These are phyloP conservation scores for Elysia crispata DNA, from an alignment of 2,888 invertebrate genomes.

Conservation along the genomic window DNA sequence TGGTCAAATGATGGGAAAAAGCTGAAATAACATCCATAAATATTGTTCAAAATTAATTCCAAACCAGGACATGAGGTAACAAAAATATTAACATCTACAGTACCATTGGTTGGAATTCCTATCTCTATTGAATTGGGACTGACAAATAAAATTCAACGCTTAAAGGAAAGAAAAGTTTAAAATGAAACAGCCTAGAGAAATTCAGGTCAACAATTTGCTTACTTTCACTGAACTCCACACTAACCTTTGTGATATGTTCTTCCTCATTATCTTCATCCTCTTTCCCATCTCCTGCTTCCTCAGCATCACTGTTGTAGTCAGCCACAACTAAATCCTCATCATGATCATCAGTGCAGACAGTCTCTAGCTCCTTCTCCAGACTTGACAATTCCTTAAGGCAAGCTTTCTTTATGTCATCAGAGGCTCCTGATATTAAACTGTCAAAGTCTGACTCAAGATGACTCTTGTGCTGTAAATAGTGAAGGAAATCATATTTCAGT, in stretches of 20 bases:
- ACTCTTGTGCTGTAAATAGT: slow-evolving; percentile 52
- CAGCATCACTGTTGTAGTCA: slow-evolving; percentile 74
- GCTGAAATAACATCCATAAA: too few species aligned
- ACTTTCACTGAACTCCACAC: not conserved
- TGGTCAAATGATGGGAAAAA: too few species aligned
- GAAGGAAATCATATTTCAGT: too few species aligned
- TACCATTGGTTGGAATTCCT: too few species aligned
- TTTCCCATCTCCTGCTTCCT: slow-evolving; percentile 34
- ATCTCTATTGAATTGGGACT: too few species aligned
- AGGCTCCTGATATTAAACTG: slow-evolving; percentile 68
- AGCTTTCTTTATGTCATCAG: slow-evolving; percentile 70
- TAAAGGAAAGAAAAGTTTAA: too few species aligned
- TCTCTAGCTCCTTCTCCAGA: slow-evolving; percentile 36
- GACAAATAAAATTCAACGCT: too few species aligned
- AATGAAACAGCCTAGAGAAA: too few species aligned
- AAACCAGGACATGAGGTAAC: too few species aligned
- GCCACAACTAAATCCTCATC: slow-evolving; percentile 68
- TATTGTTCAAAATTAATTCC: too few species aligned
- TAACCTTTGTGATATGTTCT: slow-evolving; percentile 73
- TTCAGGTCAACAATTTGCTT: too few species aligned
- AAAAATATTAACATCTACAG: too few species aligned
- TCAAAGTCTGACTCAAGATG: slow-evolving; percentile 71
- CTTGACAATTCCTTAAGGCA: slow-evolving; percentile 63
- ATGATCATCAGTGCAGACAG: slow-evolving; percentile 48
- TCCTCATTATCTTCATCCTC: slow-evolving; percentile 63